phyloP scores from a whole-genome alignment of 2,888 invertebrate species.

The Poecilus cupreus region DNA sequence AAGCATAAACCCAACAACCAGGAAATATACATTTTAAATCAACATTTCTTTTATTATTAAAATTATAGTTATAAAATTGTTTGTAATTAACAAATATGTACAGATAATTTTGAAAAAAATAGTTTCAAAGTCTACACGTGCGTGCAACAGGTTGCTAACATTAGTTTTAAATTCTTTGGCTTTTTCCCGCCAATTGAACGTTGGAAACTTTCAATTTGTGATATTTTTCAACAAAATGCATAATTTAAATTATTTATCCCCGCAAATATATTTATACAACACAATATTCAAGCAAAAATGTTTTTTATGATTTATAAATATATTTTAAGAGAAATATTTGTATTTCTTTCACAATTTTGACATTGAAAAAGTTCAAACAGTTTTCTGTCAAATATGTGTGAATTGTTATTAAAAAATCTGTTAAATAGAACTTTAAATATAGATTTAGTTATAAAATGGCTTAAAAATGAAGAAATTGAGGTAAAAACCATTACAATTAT shows the following conservation, averaged over 20 bases:
- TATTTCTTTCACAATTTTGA: background rate
- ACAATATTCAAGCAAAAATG: too few relatives aligned
- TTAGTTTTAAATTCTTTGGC: background rate
- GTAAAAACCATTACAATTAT: constrained; percentile 1
- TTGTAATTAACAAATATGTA: constrained; percentile 11
- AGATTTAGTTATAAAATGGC: constrained; percentile 35
- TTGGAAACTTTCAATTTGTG: background rate
- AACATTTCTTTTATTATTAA: background rate
- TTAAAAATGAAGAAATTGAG: constrained; percentile 38
- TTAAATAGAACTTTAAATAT: constrained; percentile 10
- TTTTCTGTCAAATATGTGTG: constrained; percentile 39
- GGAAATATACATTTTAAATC: background rate
- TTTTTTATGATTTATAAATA: too few relatives aligned
- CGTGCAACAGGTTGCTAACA: constrained; percentile 13
- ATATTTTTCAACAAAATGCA: background rate
- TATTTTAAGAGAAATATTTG: background rate
- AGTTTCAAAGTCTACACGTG: background rate
- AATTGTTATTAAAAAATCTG: constrained; percentile 29
- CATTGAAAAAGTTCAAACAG: background rate
- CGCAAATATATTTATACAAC: background rate
- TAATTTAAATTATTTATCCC: background rate
- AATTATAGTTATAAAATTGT: background rate
- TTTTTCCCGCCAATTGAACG: background rate
- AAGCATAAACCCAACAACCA: constrained; percentile 7
- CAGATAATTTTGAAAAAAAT: background rate